Evolutionary conservation across 1,140 invertebrate species (phyloP).

Genomic region (Theocolax elegans): DNA sequence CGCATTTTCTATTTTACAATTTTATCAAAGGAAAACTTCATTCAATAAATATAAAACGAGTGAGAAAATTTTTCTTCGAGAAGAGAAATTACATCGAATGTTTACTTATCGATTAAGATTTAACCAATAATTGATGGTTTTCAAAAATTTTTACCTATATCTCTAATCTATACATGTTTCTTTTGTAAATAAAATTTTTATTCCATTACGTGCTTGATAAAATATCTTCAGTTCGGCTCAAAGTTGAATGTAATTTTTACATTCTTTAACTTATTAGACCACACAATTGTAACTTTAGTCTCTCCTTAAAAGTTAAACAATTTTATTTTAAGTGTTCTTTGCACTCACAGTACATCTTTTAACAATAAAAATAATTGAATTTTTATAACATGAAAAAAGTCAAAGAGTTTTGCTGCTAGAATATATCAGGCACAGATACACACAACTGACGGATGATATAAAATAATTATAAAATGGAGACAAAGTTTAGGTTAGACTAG

Average conservation of each 20-base stretch:
- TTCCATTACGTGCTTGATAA: constrained; percentile 17
- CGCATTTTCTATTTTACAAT: constrained; percentile 20
- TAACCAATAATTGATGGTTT: too few species aligned
- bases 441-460: constrained; percentile 14
- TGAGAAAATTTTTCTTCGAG: neutral
- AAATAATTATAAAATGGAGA: constrained; percentile 30
- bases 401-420: neutral
- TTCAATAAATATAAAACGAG: constrained; percentile 1
- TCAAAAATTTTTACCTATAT: neutral
- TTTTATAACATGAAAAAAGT: constrained; percentile 10
- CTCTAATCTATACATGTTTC: constrained; percentile 9
- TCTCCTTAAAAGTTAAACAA: neutral
- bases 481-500: constrained; percentile 24
- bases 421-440: constrained; percentile 2
- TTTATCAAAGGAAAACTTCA: constrained; percentile 2
- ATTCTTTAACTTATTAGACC: constrained; percentile 4
- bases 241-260: constrained; percentile 8
- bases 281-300: constrained; percentile 4
- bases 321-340: neutral
- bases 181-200: constrained; percentile 22
- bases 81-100: constrained; percentile 1
- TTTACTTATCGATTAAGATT: neutral
- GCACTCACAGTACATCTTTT: neutral
- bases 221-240: constrained; percentile 22
- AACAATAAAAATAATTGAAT: constrained; percentile 25